Conservation (phyloP, 1,140 invertebrate species). For the Bathynomus jamesi region DNA sequence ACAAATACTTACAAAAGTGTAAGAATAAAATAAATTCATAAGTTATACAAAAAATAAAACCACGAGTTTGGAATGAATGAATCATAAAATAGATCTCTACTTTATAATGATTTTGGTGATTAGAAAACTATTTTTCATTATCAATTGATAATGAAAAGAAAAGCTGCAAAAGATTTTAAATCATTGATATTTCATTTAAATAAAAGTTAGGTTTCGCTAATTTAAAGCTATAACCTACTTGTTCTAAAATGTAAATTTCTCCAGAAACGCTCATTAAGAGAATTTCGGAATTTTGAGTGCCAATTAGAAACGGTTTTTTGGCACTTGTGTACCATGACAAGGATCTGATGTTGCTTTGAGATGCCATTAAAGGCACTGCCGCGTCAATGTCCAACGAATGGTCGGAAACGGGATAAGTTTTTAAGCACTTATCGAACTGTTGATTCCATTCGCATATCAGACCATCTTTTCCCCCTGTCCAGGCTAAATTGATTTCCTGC, state of each 20-base stretch:
- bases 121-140: no score
- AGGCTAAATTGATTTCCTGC: conserved; percentile 18
- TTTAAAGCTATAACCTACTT: no score
- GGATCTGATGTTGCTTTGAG: conserved; percentile 21
- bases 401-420: conserved; percentile 28
- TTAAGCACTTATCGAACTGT: conserved; percentile 26
- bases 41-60: no score
- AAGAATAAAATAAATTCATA: no score
- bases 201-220: no score
- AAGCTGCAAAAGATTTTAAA: no score
- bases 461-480: conserved; percentile 30
- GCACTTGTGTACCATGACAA: conserved; percentile 10
- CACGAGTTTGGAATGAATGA: no score
- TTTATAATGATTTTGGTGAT: no score
- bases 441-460: conserved; percentile 27
- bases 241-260: conserved; percentile 4
- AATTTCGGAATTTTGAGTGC: conserved; percentile 26
- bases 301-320: conserved; percentile 19
- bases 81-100: no score
- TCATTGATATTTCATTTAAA: no score
- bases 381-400: conserved; percentile 18
- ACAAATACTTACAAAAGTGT: no score
- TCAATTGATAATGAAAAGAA: no score
- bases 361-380: conserved; percentile 19
- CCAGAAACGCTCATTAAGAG: conserved; percentile 22